Base-by-base conservation (phyloP, 30 jellyfish, hydroid and myxozoan species). In the Calvadosia cruxmelitensis region DNA sequence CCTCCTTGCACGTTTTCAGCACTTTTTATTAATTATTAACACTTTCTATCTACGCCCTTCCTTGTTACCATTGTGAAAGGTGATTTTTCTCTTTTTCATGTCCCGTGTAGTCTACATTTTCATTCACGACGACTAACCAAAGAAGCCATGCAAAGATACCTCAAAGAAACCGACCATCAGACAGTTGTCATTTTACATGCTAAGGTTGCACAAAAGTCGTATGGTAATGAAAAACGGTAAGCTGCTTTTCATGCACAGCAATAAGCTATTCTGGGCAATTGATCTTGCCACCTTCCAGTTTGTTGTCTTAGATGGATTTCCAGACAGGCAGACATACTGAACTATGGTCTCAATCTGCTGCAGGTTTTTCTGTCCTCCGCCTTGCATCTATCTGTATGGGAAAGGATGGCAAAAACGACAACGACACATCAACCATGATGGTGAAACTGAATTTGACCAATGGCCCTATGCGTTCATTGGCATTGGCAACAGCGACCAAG, bases 321-420 rank as follows among this genome's bases (percentile, higher is more conserved):
- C n/a, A n/a, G n/a, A n/a, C n/a, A n/a, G n/a, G n/a, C n/a, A n/a
- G n/a, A n/a, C n/a, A n/a, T n/a, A n/a, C n/a, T n/a, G n/a, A n/a
- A 28, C 24, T 33, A 3, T 61, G 27, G n/a, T 42, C 27, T 27
- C 70, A 64, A 34, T 23, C 28, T 35, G 57, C 50, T 53, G 26
- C 36, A 89, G 98, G 69, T 91, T 91, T 74, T 91, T 91, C 78
- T 91, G 99, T 50, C 99, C 99, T 1, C 99, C 99, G n/a, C 99
- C 99, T 0, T 82, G 99, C 62, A 53, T 91, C 29, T 91, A 91
- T 53, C 63, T 91, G 66, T 83, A 76, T 64, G 95, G 99, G 10
- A 91, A 91, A 75, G 99, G 95, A 1, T 91, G 99, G 99, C 86
- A 90, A 61, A 82, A 91, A 75, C 73, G 73, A 50, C 94, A 82